Evolutionary conservation across 2,797 vertebrate genomes (phyloP).

Genomic region (Malurus leucopterus): DNA sequence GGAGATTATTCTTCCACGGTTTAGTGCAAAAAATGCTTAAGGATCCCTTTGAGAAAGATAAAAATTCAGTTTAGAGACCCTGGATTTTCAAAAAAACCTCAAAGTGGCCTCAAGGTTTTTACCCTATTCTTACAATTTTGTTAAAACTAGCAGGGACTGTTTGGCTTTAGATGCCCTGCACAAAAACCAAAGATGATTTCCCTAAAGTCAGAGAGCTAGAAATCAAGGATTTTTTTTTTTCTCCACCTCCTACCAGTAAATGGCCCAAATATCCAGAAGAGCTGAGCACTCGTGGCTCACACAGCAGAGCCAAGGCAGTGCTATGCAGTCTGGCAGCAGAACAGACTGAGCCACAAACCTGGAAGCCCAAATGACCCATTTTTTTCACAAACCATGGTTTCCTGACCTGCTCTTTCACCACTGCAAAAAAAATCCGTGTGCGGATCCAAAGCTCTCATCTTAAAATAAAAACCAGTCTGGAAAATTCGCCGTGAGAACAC

Average conservation of each 20-base stretch:
- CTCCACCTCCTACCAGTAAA: neutral
- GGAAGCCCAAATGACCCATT: slow-evolving; percentile 6
- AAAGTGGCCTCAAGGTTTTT: neutral
- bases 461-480: neutral
- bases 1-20: neutral
- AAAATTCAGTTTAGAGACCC: neutral
- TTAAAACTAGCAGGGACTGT: neutral
- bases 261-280: neutral
- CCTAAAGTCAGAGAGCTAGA: neutral
- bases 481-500: slow-evolving; percentile 3
- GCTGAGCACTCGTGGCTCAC: neutral
- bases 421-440: slow-evolving; percentile 4
- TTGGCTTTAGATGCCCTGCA: neutral
- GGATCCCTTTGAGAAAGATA: neutral
- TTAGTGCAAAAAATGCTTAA: neutral
- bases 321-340: slow-evolving; percentile 11
- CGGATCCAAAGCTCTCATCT: neutral
- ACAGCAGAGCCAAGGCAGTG: neutral
- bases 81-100: neutral
- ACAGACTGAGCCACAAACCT: slow-evolving; percentile 30
- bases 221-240: neutral
- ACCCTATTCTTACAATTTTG: neutral
- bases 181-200: neutral
- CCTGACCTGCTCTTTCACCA: neutral
- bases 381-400: slow-evolving; percentile 30